These are phyloP conservation scores for Melipona quadrifasciata DNA, from an alignment of 1,140 invertebrate genomes.

Conservation along the genomic window DNA sequence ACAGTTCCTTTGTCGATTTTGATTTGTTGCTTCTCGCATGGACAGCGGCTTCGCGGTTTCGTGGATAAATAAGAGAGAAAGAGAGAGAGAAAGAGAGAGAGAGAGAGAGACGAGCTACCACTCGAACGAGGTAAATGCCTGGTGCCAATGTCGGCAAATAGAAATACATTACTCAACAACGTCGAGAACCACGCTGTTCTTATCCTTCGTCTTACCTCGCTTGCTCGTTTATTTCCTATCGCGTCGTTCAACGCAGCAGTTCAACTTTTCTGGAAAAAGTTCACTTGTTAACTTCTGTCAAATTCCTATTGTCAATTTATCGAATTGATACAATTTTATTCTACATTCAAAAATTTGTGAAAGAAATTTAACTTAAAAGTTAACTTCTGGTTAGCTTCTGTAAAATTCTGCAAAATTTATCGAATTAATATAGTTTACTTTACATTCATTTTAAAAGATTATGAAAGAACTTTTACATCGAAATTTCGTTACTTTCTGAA, in stretches of 20 bases:
- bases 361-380: no score
- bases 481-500: no score
- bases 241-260: no score
- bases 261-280: no score
- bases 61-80: neutral
- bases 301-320: neutral
- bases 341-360: no score
- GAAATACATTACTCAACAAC: conserved; percentile 28
- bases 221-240: neutral
- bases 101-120: neutral
- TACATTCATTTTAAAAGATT: no score
- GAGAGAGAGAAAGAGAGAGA: neutral
- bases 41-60: conserved; percentile 7
- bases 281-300: neutral
- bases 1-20: conserved; percentile 24
- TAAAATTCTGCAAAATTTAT: neutral
- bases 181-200: neutral
- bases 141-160: conserved; percentile 29
- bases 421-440: no score
- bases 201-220: neutral
- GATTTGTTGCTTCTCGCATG: conserved; percentile 32
- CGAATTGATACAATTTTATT: no score
- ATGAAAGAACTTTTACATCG: no score
- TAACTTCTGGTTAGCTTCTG: neutral
- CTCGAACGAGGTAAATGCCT: neutral